Evolutionary conservation across 2,888 invertebrate species (phyloP), one percentile per base, ranked within the genome.

Genomic region (Podotricha telesiphe): DNA sequence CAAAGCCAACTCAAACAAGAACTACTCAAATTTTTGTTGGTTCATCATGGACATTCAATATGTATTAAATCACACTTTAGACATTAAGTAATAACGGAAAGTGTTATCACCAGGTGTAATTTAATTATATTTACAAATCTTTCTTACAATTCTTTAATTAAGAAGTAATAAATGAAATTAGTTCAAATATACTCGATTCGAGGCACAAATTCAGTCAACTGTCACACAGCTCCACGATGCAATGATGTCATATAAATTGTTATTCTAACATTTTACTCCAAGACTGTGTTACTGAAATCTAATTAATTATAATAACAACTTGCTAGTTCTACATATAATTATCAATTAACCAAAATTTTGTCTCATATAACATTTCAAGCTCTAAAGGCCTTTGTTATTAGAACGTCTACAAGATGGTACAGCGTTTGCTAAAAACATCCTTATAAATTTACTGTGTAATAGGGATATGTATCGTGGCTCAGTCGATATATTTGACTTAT

Each of bases 321-420:
- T 34, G 17, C 7, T n/a, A 53, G 53, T 53, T 53, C 28, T 11
- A 53, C 53, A 34, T 53, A 53, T 34, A 53, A 53, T 53, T 53
- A 53, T 34, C 34, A 53, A 53, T 53, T 53, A 34, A 53, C n/a
- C 34, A 53, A 53, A 53, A 53, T 53, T 34, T 53, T 53, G n/a
- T 34, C 53, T 53, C 17, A 53, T 53, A 34, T 53, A 28, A 51
- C 28, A 53, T 34, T 28, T 53, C 15, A 22, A 51, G 28, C 8
- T 28, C n/a, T 7, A 22, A 51, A 15, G 22, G 28, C 17, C n/a
- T 53, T 53, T 53, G 53, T 53, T 53, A n/a, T 53, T 34, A 34
- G 7, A 28, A 1, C n/a, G 28, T 51, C 51, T 51, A 51, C n/a
- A 53, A 53, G 53, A 34, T 53, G 34, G n/a, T 10, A 19, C 1